Conservation (phyloP, 1,140 invertebrate species). For the Ceratoteleas bidentatus region DNA sequence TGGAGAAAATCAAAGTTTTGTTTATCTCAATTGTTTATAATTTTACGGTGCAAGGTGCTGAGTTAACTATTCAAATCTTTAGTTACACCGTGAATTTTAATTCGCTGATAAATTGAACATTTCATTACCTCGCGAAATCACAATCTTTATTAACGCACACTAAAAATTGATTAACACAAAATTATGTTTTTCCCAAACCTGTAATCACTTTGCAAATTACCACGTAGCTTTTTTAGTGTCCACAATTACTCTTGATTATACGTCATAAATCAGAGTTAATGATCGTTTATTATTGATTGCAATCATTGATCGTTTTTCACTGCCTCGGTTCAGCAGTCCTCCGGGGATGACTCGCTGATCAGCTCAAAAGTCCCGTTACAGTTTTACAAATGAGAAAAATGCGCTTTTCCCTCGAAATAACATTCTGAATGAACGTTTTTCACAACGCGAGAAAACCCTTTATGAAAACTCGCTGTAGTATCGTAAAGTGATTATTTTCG, state of each 20-base stretch:
- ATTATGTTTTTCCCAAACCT: neutral
- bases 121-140: neutral
- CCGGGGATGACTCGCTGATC: neutral
- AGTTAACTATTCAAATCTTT: no score
- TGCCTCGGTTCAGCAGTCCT: neutral
- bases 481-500: no score
- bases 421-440: no score
- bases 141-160: neutral
- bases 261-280: neutral
- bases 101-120: neutral
- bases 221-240: neutral
- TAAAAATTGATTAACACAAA: neutral
- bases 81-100: no score
- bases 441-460: no score
- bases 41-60: no score
- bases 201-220: neutral
- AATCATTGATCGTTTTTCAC: neutral
- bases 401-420: no score
- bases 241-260: neutral
- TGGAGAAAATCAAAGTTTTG: no score
- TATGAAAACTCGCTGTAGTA: no score
- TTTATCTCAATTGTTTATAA: no score
- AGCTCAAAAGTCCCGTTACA: no score
- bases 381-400: no score
- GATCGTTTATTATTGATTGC: neutral